Evolutionary conservation across 1,140 invertebrate genomes (phyloP), one percentile per base, ranked within the genome.

Genomic region (Danaus plexippus): DNA sequence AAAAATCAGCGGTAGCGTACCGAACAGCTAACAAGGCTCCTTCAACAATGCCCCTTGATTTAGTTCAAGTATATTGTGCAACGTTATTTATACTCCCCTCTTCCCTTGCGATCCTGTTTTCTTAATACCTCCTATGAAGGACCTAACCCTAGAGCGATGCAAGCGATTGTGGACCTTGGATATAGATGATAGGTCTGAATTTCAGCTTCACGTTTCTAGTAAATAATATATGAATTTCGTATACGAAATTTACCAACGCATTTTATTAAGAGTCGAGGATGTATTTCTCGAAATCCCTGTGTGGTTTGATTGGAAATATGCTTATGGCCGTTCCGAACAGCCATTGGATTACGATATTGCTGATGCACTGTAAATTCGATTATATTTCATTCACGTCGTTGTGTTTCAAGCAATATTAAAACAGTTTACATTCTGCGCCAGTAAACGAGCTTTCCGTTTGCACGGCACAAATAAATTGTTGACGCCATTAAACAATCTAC

Each of bases 31-130:
- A 80, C 76, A 77, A 81, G 77, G 59, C 70, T 70, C 69, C 69
- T 68, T 74, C 77, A 65, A 83, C 77, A 83, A 83, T 81, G 66
- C 77, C 80, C 71, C 75, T 80, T 81, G 80, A 83, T 83, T 83
- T 79, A 79, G 61, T 69, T 71, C 68, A 73, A 74, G 72, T 80
- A 80, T 80, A 83, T 83, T 78, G 76, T 80, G 72, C 77, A 78
- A 66, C 67, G 73, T 78, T 83, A 83, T 83, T 83, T 83, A 83
- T 80, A 81, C 75, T 68, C 60, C 67, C 68, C 59, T 72, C 65
- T 76, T 72, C 75, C 75, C 63, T 69, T 64, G 51, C 65, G 64
- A 77, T 78, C 64, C 72, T 70, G 67, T 74, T 69, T 68, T 57
- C 54, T 62, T 52, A 44, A 44, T 22, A 51, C 47, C 32, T 13